phyloP scores from a whole-genome alignment of 2,888 invertebrate species.

The Phortica magna region DNA sequence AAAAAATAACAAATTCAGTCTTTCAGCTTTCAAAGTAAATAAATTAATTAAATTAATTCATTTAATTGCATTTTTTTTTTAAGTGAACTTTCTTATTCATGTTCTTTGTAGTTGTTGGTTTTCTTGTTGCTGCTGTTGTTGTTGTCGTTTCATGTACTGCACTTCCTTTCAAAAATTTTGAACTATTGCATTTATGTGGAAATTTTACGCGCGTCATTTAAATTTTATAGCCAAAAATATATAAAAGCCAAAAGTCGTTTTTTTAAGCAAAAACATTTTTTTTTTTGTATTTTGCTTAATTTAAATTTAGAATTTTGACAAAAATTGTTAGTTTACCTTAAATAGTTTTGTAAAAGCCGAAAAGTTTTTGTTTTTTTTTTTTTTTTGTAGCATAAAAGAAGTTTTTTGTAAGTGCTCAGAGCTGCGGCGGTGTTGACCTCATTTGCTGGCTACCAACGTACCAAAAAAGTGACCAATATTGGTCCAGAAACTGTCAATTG shows the following conservation, averaged over 20 bases:
- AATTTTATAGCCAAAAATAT: constrained; percentile 70
- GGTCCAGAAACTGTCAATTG: no score
- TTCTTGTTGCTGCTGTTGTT: constrained; percentile 45
- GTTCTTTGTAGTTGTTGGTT: constrained; percentile 34
- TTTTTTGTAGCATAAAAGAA: neutral
- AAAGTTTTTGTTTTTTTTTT: constrained; percentile 51
- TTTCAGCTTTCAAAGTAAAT: constrained; percentile 72
- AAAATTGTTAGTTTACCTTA: constrained; percentile 16
- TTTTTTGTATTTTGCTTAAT: neutral
- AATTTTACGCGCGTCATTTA: constrained; percentile 63
- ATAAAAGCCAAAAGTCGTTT: constrained; percentile 46
- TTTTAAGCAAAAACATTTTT: constrained; percentile 45
- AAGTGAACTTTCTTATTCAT: neutral
- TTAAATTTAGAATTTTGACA: constrained; percentile 33
- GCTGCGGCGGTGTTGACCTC: neutral
- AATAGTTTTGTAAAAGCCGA: constrained; percentile 61
- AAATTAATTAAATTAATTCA: constrained; percentile 76
- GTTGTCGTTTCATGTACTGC: constrained; percentile 61
- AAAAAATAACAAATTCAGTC: constrained; percentile 74
- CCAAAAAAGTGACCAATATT: no score
- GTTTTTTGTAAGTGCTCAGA: neutral
- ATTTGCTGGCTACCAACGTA: no score
- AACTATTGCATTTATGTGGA: constrained; percentile 71
- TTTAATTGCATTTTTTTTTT: constrained; percentile 55
- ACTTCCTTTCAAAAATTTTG: constrained; percentile 58